Percentiles rank a stretch among this genome's conserved stretches.
Evolutionary conservation across 2,797 vertebrate species (phyloP).

Genomic region (Masticophis lateralis): DNA sequence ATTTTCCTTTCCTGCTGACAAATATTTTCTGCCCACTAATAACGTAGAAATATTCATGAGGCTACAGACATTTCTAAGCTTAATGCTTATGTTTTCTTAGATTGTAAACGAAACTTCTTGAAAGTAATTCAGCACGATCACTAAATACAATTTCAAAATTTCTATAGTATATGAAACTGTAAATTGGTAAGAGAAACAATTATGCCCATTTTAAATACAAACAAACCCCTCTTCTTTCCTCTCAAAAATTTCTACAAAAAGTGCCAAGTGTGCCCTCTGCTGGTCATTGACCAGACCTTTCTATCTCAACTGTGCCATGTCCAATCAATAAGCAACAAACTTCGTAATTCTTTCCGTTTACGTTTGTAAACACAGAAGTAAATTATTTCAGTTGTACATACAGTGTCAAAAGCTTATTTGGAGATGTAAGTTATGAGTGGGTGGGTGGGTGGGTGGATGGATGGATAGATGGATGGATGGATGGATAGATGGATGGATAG

Average conservation of each 20-base stretch:
- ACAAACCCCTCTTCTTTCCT: background rate
- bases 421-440: background rate
- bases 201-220: background rate
- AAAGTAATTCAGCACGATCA: background rate
- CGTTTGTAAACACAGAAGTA: background rate
- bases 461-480: too few relatives aligned
- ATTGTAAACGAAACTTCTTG: background rate
- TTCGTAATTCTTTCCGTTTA: background rate
- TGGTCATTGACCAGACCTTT: background rate
- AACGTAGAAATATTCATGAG: background rate
- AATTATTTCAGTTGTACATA: background rate
- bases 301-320: background rate
- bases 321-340: background rate
- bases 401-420: background rate
- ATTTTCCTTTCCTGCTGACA: background rate
- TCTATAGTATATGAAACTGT: background rate
- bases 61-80: background rate
- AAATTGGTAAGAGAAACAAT: background rate
- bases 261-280: conserved; percentile 39
- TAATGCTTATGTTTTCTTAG: background rate
- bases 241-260: background rate
- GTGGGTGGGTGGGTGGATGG: background rate
- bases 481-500: background rate
- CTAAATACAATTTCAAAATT: background rate
- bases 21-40: background rate